Base-by-base conservation (phyloP, 2,113 vertebrate species). In the Emydocephalus ijimae region DNA sequence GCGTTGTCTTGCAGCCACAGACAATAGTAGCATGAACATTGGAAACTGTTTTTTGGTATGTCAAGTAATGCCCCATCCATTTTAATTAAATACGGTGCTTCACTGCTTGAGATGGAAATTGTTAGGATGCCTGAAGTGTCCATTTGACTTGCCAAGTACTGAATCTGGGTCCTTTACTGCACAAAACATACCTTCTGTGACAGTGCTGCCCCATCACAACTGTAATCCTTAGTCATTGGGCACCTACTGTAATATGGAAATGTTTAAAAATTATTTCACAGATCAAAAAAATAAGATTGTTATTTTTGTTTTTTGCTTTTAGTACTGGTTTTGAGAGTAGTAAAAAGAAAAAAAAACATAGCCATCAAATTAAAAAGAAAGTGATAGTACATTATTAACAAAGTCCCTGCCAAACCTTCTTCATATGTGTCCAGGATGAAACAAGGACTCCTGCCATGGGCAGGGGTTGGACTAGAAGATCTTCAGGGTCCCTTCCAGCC, bases 1-100 rank as follows among this genome's bases (percentile, higher is more conserved):
- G 1, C 0, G 55, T 86, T 3, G 0, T 92, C 5, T 57, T 61
- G 90, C 29, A 93, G 48, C 43, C 29, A 81, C 3, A 5, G 0
- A 5, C 50, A 43, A 81, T 26, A 85, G n/a, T 21, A 34, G 29
- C 14, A 15, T n/a, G 4, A 50, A 20, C 29, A 90, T n/a, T n/a
- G n/a, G 26, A 64, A 50, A 90, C 29, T 88, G 52, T 39, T 23
- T 55, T 88, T 34, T n/a, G 9, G 2, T 29, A 48, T 54, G 48
- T 34, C 45, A 74, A 50, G 9, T n/a, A 8, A 57, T 64, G 24
- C 7, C 7, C 43, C 15, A 57, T 48, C 24, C 5, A 55, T 24
- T 43, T 39, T 26, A 23, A 43, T 39, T 86, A 39, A 39, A 39
- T 45, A 55, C 1, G 3, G 14, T 1, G 18, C 14, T 91, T 81